Percentiles rank a stretch among this genome's conserved stretches.
phyloP scores from a whole-genome alignment of 1,140 invertebrate species.

The Drosophila sucinea region DNA sequence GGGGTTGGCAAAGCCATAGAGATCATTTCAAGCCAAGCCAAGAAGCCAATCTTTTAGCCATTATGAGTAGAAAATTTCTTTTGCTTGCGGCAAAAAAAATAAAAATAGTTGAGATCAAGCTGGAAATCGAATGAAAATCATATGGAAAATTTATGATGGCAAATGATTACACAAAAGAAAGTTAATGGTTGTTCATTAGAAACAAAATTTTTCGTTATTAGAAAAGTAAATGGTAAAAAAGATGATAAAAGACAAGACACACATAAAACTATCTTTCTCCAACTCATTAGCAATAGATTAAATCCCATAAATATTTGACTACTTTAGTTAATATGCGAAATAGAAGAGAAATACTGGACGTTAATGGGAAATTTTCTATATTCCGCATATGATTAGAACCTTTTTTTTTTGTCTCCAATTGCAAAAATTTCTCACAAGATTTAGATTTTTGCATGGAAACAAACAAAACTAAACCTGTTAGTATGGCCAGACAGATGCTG shows the following conservation, averaged over 20 bases:
- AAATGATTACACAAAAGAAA: background rate
- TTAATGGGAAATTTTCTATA: background rate
- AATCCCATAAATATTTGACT: background rate
- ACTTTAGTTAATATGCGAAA: background rate
- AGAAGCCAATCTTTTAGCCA: conserved; percentile 13
- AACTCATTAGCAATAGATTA: no score
- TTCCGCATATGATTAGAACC: background rate
- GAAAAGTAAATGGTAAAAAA: no score
- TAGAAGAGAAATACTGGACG: background rate
- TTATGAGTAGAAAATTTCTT: conserved; percentile 4
- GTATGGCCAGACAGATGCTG: background rate
- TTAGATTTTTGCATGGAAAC: background rate
- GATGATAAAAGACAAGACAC: background rate
- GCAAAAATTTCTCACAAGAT: background rate
- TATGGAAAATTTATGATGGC: conserved; percentile 11
- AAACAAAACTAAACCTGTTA: conserved; percentile 6
- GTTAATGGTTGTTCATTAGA: background rate
- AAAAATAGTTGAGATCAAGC: background rate
- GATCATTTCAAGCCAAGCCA: conserved; percentile 4
- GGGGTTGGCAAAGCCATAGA: conserved; percentile 16
- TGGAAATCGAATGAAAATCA: conserved; percentile 6
- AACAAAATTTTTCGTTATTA: background rate
- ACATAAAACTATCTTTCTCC: no score
- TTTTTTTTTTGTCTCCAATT: background rate
- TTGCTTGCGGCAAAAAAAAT: background rate